Evolutionary conservation across 2,113 vertebrate genomes (phyloP), one percentile per base, ranked within the genome.

Genomic region (Dascyllus trimaculatus): DNA sequence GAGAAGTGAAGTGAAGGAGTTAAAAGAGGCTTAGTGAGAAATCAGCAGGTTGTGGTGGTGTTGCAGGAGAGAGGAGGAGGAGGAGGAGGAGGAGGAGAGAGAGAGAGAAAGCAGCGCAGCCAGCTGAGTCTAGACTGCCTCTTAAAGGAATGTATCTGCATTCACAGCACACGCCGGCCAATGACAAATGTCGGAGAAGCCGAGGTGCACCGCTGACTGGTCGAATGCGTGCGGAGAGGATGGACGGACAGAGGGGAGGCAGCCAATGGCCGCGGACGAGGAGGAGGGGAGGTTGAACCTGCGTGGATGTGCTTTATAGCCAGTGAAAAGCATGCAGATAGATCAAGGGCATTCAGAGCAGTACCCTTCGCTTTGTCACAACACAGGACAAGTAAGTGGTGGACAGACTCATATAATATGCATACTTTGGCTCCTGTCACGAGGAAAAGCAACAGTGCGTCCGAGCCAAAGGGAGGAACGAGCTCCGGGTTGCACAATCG

Each of bases 301-400:
- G 59, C 24, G 75, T 49, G 78, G 72, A 82, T 71, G 58, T 35
- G 69, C 60, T 81, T 72, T 56, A 59, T 52, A 81, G 76, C 11
- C 51, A 68, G 85, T 71, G 69, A 82, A 84, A 87, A 84, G 79
- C 81, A 84, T 85, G 82, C 80, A 65, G 82, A 72, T 24, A 43
- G 65, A 93, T 90, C 88, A 95, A 94, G 93, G 94, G 85, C 93
- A 92, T 87, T 88, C 48, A 18, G 57, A 81, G 51, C 59, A 32
- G 21, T 9, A 58, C 21, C 79, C 46, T 60, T 65, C 64, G 59
- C 19, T 46, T 51, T 14, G 22, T 61, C 61, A 35, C 19, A 22
- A 19, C n/a, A 11, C 25, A 17, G 62, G 3, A 26, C 24, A 45
- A 22, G 29, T 19, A 45, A 22, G 29, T 19, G 11, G n/a, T 1